These are phyloP conservation scores for Chironomus tentans DNA, from an alignment of 2,888 invertebrate genomes.

Conservation along the genomic window DNA sequence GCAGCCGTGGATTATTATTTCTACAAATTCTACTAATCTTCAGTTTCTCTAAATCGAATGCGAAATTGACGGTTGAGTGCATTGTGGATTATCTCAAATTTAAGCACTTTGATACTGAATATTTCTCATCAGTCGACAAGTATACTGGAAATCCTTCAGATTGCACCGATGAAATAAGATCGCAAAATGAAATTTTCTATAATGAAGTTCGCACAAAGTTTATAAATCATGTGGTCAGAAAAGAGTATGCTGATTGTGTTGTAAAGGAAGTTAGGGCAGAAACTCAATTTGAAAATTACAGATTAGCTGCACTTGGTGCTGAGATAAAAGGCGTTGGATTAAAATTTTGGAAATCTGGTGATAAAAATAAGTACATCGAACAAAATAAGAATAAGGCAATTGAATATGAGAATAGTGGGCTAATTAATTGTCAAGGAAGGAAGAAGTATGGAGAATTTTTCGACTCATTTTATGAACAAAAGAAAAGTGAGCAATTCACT, in stretches of 20 bases:
- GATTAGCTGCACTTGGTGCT: neutral
- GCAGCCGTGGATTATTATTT: neutral
- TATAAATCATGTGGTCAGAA: neutral
- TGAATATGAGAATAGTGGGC: neutral
- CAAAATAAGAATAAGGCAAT: conserved; percentile 1
- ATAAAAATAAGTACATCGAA: neutral
- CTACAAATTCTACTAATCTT: neutral
- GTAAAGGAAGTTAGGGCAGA: neutral
- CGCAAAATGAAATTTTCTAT: neutral
- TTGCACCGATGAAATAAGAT: neutral
- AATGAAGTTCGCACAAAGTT: neutral
- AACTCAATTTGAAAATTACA: neutral
- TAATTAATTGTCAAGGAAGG: conserved; percentile 14
- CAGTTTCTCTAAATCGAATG: neutral
- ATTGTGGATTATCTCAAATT: conserved; percentile 14
- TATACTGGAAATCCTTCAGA: neutral
- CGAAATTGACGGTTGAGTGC: neutral
- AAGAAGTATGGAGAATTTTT: conserved; percentile 13
- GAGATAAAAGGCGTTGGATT: conserved; percentile 16
- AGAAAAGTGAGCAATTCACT: neutral
- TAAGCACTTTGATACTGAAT: neutral
- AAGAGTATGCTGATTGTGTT: neutral
- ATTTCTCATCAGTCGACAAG: neutral
- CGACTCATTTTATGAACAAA: conserved; percentile 17
- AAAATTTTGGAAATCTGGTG: conserved; percentile 15